These are phyloP conservation scores for Lampropteryx suffumata DNA, from an alignment of 2,888 invertebrate genomes.

Conservation along the genomic window DNA sequence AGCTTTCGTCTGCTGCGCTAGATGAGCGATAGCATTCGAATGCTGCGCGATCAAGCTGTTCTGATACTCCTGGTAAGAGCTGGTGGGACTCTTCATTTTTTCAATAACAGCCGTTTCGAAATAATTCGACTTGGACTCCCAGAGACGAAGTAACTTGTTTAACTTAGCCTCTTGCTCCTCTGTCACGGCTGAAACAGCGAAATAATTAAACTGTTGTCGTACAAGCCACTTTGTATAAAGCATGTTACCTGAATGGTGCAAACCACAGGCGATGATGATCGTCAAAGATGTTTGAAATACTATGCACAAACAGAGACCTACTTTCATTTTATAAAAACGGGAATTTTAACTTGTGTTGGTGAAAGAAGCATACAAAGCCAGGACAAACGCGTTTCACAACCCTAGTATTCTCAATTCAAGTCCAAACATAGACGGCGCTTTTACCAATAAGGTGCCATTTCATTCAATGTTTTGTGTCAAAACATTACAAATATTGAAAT, in stretches of 20 bases:
- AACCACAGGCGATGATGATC: slow-evolving; percentile 69
- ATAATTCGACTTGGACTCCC: slow-evolving; percentile 98
- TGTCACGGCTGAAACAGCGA: slow-evolving; percentile 86
- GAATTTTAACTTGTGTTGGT: slow-evolving; percentile 1
- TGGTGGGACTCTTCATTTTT: slow-evolving; percentile 92
- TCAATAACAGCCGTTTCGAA: slow-evolving; percentile 91
- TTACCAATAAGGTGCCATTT: not conserved
- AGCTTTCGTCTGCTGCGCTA: slow-evolving; percentile 90
- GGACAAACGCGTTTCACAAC: not conserved
- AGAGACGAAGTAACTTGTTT: slow-evolving; percentile 95
- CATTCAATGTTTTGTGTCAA: not conserved
- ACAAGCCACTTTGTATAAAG: slow-evolving; percentile 61
- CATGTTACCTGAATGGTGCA: slow-evolving; percentile 75
- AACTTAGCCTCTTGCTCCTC: slow-evolving; percentile 96
- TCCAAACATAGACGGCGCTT: not conserved
- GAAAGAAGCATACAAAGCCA: not conserved
- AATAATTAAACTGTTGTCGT: slow-evolving; percentile 70
- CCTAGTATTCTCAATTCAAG: not conserved
- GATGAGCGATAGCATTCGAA: slow-evolving; percentile 88
- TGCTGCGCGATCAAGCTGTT: slow-evolving; percentile 92
- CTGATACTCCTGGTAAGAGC: slow-evolving; percentile 95
- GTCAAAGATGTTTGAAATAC: slow-evolving; percentile 65
- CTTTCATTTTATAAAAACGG: slow-evolving; percentile 10
- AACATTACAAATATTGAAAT: not conserved
- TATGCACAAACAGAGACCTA: slow-evolving; percentile 62